These are phyloP conservation scores for Drosophila aff. DNA, from an alignment of 1,140 invertebrate species.

Conservation along the genomic window DNA sequence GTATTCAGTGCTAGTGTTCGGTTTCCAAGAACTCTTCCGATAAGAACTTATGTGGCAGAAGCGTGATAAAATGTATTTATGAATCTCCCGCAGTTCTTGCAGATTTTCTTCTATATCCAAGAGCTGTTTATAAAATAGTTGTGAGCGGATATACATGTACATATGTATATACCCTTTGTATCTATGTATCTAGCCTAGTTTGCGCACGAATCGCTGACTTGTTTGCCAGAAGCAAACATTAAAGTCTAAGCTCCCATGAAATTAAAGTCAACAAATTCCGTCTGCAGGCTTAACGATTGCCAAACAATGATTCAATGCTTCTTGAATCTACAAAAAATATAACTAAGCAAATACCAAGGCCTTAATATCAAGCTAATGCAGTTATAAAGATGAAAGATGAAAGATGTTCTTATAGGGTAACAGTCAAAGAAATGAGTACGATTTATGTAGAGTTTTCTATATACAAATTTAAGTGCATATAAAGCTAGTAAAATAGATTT, in stretches of 20 bases:
- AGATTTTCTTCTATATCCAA: slow-evolving; percentile 2
- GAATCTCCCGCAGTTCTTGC: background rate
- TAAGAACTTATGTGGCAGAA: slow-evolving; percentile 6
- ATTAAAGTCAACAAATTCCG: slow-evolving; percentile 40
- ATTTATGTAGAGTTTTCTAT: too few species aligned
- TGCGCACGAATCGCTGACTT: slow-evolving; percentile 16
- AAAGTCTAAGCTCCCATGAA: slow-evolving; percentile 27
- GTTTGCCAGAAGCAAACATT: slow-evolving; percentile 29
- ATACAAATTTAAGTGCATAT: too few species aligned
- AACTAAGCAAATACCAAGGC: background rate
- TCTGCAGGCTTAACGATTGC: slow-evolving; percentile 8
- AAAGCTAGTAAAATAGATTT: too few species aligned
- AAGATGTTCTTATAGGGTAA: too few species aligned
- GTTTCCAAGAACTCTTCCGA: slow-evolving; percentile 7
- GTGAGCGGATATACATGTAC: background rate
- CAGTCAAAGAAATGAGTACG: too few species aligned
- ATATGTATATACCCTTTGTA: slow-evolving; percentile 3
- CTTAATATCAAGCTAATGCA: background rate
- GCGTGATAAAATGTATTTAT: slow-evolving; percentile 10
- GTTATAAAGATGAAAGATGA: background rate
- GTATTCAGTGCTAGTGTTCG: background rate
- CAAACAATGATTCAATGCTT: slow-evolving; percentile 42
- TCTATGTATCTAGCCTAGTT: slow-evolving; percentile 21
- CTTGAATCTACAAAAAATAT: background rate
- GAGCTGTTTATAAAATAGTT: background rate